Evolutionary conservation across 2,888 invertebrate species (phyloP).

Genomic region (Limnephilus marmoratus): DNA sequence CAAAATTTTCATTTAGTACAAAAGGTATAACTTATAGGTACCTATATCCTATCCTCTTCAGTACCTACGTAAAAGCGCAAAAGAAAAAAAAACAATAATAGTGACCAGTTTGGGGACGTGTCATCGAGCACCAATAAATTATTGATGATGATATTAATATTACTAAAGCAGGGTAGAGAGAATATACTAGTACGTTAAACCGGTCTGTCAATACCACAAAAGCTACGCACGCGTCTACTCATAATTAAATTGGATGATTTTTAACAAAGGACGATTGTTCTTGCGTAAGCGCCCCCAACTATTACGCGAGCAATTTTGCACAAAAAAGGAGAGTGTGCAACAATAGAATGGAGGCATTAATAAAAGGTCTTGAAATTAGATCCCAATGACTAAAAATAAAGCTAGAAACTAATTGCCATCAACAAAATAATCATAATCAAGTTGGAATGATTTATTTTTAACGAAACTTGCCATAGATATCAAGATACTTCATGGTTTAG

Average conservation of each 20-base stretch:
- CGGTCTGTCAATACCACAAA: neutral
- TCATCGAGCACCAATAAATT: neutral
- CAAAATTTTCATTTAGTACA: too few species aligned
- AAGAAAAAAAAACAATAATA: too few species aligned
- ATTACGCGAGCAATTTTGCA: neutral
- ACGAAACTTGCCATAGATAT: too few species aligned
- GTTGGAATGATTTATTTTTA: too few species aligned
- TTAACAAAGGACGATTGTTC: neutral
- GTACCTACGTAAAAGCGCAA: too few species aligned
- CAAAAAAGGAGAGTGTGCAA: neutral
- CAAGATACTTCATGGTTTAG: too few species aligned
- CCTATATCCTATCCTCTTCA: too few species aligned
- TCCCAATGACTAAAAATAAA: neutral
- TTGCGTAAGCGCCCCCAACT: neutral
- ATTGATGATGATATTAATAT: neutral
- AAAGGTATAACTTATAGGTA: too few species aligned
- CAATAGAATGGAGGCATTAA: neutral
- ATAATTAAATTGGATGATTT: neutral
- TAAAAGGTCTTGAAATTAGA: neutral
- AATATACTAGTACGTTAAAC: neutral
- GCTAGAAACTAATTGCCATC: too few species aligned
- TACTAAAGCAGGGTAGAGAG: neutral
- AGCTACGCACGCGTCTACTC: neutral
- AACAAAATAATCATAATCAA: too few species aligned
- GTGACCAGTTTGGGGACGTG: neutral